These are phyloP conservation scores for Pristionchus japonicus DNA, from an alignment of 2,888 invertebrate species.

Conservation along the genomic window DNA sequence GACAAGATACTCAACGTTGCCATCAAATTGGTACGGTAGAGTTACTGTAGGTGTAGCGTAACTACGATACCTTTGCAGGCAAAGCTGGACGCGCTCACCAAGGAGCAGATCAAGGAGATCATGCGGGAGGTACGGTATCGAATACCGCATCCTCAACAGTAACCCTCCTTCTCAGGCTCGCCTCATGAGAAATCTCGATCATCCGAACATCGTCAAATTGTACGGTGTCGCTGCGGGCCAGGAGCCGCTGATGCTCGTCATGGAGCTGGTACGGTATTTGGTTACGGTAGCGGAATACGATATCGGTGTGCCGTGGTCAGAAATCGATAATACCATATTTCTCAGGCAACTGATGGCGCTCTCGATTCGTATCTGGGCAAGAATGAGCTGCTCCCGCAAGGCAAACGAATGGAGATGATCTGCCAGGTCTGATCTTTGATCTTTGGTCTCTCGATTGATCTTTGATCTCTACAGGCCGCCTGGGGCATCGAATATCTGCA, in stretches of 20 bases:
- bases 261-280: conserved; percentile 44
- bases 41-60: too few relatives aligned
- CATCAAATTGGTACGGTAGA: conserved; percentile 49
- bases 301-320: neutral
- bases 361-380: conserved; percentile 43
- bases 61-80: too few relatives aligned
- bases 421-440: conserved; percentile 4
- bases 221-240: conserved; percentile 44
- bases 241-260: conserved; percentile 46
- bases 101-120: conserved; percentile 48
- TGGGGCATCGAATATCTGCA: conserved; percentile 63
- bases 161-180: neutral
- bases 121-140: conserved; percentile 22
- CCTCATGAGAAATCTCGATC: conserved; percentile 35
- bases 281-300: neutral
- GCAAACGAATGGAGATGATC: conserved; percentile 40
- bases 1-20: conserved; percentile 50
- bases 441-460: neutral
- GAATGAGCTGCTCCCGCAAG: conserved; percentile 31
- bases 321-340: neutral
- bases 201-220: conserved; percentile 40
- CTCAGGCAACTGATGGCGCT: conserved; percentile 39
- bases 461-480: conserved; percentile 50
- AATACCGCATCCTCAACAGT: neutral
- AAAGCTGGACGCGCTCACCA: conserved; percentile 40